Conservation (phyloP, 1,140 invertebrate genomes). For the Drosophila fuyamai region DNA sequence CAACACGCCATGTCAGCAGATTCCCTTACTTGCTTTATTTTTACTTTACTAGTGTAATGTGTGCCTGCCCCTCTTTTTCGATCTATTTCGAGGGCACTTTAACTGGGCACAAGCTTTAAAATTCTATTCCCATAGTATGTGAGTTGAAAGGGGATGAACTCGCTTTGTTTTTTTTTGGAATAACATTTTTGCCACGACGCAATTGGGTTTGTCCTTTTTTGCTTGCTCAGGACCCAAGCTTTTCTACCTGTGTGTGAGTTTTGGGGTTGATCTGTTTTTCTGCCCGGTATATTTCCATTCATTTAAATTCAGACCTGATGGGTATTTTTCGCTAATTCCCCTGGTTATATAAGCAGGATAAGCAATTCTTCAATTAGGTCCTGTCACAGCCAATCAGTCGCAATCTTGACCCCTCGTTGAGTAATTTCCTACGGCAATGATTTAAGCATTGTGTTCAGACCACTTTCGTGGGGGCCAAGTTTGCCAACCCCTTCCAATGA, state of each 20-base stretch:
- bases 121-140: constrained; percentile 10
- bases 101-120: constrained; percentile 53
- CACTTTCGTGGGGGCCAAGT: constrained; percentile 33
- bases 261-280: constrained; percentile 34
- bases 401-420: constrained; percentile 56
- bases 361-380: constrained; percentile 26
- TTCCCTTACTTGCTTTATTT: constrained; percentile 16
- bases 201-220: constrained; percentile 70
- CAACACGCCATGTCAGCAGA: constrained; percentile 57
- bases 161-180: constrained; percentile 37
- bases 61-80: not conserved
- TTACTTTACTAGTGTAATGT: not conserved
- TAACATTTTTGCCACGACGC: constrained; percentile 68
- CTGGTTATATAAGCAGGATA: constrained; percentile 33
- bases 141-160: constrained; percentile 44
- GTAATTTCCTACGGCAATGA: constrained; percentile 64
- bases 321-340: not conserved
- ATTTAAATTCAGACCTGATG: constrained; percentile 62
- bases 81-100: constrained; percentile 36
- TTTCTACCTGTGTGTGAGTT: constrained; percentile 39
- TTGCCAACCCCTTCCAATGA: constrained; percentile 30
- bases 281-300: constrained; percentile 70
- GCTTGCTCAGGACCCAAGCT: constrained; percentile 41
- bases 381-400: constrained; percentile 42
- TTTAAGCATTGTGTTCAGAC: constrained; percentile 59